A percentile compares a stretch with the other conserved stretches of the same genome.
phyloP scores from a whole-genome alignment of 1,140 invertebrate species.

The Drosophila sturtevanti region DNA sequence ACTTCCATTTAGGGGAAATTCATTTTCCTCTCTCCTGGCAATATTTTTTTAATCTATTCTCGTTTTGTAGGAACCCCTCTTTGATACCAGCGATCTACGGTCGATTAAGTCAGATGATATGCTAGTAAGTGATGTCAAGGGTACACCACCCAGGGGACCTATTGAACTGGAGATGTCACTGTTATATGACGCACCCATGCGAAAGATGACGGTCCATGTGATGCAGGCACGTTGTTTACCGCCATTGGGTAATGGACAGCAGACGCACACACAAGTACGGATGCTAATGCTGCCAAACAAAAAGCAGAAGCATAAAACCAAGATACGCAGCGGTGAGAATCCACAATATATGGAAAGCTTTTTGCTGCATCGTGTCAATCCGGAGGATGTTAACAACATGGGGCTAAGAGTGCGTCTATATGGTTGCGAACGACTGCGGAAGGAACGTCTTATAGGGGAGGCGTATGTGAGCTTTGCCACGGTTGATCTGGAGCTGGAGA shows the following conservation, averaged over 20 bases:
- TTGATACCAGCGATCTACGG: constrained; percentile 83
- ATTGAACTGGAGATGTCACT: constrained; percentile 91
- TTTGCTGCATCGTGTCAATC: constrained; percentile 94
- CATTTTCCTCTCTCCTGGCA: constrained; percentile 33
- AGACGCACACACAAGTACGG: constrained; percentile 92
- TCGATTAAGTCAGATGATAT: constrained; percentile 80
- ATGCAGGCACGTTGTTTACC: constrained; percentile 93
- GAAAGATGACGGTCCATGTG: constrained; percentile 94
- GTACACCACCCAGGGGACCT: constrained; percentile 84
- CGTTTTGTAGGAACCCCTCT: constrained; percentile 82
- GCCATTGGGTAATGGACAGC: constrained; percentile 88
- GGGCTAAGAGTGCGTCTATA: constrained; percentile 95
- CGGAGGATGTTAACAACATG: constrained; percentile 96
- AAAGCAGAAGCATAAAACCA: constrained; percentile 96
- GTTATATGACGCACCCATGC: constrained; percentile 93
- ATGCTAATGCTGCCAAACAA: constrained; percentile 94
- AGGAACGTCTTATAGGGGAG: constrained; percentile 96
- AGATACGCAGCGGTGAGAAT: constrained; percentile 93
- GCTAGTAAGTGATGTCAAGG: constrained; percentile 48
- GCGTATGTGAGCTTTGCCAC: constrained; percentile 93
- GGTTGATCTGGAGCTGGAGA: constrained; percentile 93
- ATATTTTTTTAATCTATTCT: not conserved
- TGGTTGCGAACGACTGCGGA: constrained; percentile 93
- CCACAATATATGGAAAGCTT: constrained; percentile 97
- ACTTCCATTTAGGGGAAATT: not conserved